phyloP scores from a whole-genome alignment of 2,113 vertebrate species.

The Oplegnathus fasciatus region DNA sequence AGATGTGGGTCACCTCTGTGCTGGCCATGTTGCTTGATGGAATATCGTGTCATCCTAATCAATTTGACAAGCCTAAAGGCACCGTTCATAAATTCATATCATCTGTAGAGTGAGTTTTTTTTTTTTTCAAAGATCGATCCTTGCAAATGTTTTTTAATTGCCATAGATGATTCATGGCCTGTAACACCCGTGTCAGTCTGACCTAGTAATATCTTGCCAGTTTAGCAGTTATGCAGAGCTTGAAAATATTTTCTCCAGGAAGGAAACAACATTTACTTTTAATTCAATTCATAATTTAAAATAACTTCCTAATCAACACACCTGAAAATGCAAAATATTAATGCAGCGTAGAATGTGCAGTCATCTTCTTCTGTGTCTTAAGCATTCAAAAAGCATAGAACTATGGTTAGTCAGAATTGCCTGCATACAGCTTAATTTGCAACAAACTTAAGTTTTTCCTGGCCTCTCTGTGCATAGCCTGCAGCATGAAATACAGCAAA shows the following conservation, averaged over 20 bases:
- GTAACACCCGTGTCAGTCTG: constrained; percentile 2
- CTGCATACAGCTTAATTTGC: background rate
- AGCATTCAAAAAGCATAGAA: background rate
- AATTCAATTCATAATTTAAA: background rate
- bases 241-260: background rate
- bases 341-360: background rate
- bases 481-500: background rate
- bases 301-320: background rate
- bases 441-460: background rate
- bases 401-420: background rate
- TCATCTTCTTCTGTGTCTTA: background rate
- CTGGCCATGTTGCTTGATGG: background rate
- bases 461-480: background rate
- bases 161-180: constrained; percentile 6
- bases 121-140: background rate
- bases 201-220: background rate
- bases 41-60: constrained; percentile 44
- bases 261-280: background rate
- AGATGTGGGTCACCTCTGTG: constrained; percentile 45
- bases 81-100: constrained; percentile 37
- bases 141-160: constrained; percentile 28
- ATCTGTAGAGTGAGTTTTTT: background rate
- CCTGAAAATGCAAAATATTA: background rate
- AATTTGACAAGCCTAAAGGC: constrained; percentile 52
- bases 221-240: constrained; percentile 21